phyloP scores from a whole-genome alignment of 1,140 invertebrate genomes.

The Augochlora pura region DNA sequence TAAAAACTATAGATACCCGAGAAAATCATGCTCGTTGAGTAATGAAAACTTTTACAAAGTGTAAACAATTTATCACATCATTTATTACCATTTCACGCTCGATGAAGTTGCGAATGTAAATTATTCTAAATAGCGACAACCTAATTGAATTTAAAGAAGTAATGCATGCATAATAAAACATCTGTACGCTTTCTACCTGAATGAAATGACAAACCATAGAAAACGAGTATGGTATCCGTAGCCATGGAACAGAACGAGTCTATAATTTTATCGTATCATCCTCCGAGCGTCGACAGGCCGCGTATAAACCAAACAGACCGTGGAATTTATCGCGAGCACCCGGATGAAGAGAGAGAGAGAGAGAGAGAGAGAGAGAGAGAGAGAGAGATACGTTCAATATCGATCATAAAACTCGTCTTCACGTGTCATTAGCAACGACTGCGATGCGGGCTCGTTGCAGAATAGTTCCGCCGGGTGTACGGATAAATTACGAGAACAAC shows the following conservation, averaged over 20 bases:
- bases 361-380: too few relatives aligned
- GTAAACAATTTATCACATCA: too few relatives aligned
- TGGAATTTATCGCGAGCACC: constrained; percentile 26
- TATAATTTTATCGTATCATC: neutral
- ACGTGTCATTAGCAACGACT: constrained; percentile 45
- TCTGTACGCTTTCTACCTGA: too few relatives aligned
- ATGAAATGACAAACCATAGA: neutral
- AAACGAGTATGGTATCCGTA: neutral
- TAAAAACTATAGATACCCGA: too few relatives aligned
- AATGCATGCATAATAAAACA: too few relatives aligned
- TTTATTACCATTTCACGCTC: too few relatives aligned
- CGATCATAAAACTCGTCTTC: constrained; percentile 45
- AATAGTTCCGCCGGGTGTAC: constrained; percentile 1
- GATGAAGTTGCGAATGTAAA: too few relatives aligned
- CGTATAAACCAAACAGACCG: constrained; percentile 17
- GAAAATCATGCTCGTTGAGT: too few relatives aligned
- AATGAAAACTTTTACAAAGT: too few relatives aligned
- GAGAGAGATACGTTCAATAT: neutral
- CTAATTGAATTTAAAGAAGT: too few relatives aligned
- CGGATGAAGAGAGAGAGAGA: too few relatives aligned
- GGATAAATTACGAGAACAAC: neutral
- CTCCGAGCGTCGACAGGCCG: neutral
- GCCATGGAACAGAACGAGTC: neutral
- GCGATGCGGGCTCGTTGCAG: neutral
- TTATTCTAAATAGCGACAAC: too few relatives aligned